Base-by-base conservation (phyloP, 2,797 vertebrate species). In the Anniella stebbinsi region DNA sequence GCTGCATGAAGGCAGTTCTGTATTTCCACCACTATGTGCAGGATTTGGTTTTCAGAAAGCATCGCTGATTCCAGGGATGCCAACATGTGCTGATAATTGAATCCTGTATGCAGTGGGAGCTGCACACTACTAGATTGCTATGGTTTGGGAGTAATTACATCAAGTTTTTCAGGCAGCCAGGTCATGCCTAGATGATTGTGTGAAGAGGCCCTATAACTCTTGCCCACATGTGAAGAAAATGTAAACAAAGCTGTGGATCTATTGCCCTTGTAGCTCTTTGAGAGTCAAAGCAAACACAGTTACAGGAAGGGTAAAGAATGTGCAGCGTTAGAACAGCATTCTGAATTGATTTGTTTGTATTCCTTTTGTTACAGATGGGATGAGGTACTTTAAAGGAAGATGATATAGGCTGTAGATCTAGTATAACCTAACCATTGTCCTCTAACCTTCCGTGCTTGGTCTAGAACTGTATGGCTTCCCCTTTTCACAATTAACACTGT, bases 151-250 rank as follows among this genome's bases (percentile, higher is more conserved):
- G 41, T 33, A 23, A 69, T 11, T 23, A 66, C 36, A 60, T 3
- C 51, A 80, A 72, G 73, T 51, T 80, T 86, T 80, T 78, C 51
- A 36, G 11, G 21, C 48, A 72, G 18, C 45, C 38, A 86, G 23
- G 30, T 36, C 38, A 57, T 57, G 67, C 33, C n/a, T 54, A 38
- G 45, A 73, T 81, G 23, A 33, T 72, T 80, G 11, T 51, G 80
- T 80, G 66, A 63, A 86, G 75, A 80, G 48, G 41, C 84, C 51
- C 48, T 45, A 51, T 51, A 88, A 94, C 91, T 87, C 86, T 92
- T 94, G 93, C 93, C 82, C 93, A 93, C 92, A 82, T 60, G 30
- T 93, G 88, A 90, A 89, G 88, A 92, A 92, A 91, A 88, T 41
- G n/a, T 69, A 84, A 92, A 84, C 41, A 63, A 33, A 77, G 36